phyloP scores from a whole-genome alignment of 2,888 invertebrate species.

The Lampropteryx suffumata region DNA sequence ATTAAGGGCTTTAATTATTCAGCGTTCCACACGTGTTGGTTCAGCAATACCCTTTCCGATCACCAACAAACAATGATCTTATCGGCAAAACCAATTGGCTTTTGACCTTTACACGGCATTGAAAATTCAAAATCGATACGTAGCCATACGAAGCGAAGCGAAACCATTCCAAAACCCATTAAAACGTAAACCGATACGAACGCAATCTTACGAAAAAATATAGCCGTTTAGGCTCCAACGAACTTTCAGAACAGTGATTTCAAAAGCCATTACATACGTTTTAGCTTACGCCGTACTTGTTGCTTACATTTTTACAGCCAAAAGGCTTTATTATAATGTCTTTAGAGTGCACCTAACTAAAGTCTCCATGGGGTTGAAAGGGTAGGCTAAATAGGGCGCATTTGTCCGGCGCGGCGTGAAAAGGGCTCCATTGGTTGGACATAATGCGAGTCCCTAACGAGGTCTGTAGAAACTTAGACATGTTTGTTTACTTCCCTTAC shows the following conservation, averaged over 20 bases:
- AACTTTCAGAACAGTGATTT: constrained; percentile 2
- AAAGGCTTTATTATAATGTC: constrained; percentile 36
- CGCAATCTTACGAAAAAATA: constrained; percentile 9
- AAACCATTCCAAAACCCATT: constrained; percentile 3
- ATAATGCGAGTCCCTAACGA: constrained; percentile 46
- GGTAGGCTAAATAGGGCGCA: constrained; percentile 46
- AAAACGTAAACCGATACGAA: constrained; percentile 5
- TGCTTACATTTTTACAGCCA: constrained; percentile 35
- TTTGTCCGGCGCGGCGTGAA: constrained; percentile 46
- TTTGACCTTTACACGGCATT: constrained; percentile 3
- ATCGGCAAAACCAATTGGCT: constrained; percentile 21
- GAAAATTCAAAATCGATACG: constrained; percentile 12
- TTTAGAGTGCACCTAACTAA: constrained; percentile 40
- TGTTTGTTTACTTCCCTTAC: constrained; percentile 32
- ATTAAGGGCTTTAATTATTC: constrained; percentile 18
- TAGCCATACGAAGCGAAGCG: constrained; percentile 3
- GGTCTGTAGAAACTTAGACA: constrained; percentile 35
- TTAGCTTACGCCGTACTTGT: constrained; percentile 37
- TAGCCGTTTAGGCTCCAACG: constrained; percentile 8
- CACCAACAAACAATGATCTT: constrained; percentile 21
- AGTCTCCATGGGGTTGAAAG: constrained; percentile 41
- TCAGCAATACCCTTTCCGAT: constrained; percentile 18
- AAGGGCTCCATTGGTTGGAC: constrained; percentile 40
- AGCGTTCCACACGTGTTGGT: constrained; percentile 9
- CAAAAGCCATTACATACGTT: constrained; percentile 32